phyloP scores from a whole-genome alignment of 2,797 vertebrate species.

The Cryptoprocta ferox region DNA sequence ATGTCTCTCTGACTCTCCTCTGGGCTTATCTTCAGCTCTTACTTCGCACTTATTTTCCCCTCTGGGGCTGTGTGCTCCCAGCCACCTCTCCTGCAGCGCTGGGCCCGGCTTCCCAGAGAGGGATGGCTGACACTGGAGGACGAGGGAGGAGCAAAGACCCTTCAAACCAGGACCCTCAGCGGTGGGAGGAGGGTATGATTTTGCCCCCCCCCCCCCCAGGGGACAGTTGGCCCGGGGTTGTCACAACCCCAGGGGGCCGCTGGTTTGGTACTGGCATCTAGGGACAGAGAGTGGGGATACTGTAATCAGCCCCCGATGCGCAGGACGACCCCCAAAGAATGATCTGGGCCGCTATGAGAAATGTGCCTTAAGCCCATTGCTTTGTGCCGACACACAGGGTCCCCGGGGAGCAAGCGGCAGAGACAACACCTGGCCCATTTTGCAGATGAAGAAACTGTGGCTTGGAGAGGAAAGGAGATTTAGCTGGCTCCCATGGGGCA shows the following conservation, averaged over 20 bases:
- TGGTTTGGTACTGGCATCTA: too few species aligned
- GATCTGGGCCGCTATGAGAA: not conserved
- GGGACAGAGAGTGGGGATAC: not conserved
- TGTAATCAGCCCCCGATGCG: fast-evolving
- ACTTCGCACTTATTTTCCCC: fast-evolving
- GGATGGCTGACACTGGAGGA: not conserved
- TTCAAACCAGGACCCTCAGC: not conserved
- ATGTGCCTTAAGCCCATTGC: too few species aligned
- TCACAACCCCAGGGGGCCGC: fast-evolving
- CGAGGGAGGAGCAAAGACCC: not conserved
- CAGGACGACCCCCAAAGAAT: not conserved
- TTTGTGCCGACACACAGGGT: fast-evolving
- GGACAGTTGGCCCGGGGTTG: not conserved
- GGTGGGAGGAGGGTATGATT: too few species aligned
- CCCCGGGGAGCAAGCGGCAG: fast-evolving
- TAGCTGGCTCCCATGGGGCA: not conserved
- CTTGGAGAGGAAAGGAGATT: not conserved
- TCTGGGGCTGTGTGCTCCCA: not conserved
- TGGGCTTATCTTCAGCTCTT: not conserved
- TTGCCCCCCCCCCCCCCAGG: not conserved
- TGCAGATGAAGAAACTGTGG: slow-evolving; percentile 11
- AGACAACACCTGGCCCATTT: not conserved
- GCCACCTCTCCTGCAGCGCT: not conserved
- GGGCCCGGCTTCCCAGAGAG: not conserved
- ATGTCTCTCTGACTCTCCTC: fast-evolving